Percentiles rank a stretch among this genome's conserved stretches.
Evolutionary conservation across 2,888 invertebrate species (phyloP).

Genomic region (Conops quadrifasciatus): DNA sequence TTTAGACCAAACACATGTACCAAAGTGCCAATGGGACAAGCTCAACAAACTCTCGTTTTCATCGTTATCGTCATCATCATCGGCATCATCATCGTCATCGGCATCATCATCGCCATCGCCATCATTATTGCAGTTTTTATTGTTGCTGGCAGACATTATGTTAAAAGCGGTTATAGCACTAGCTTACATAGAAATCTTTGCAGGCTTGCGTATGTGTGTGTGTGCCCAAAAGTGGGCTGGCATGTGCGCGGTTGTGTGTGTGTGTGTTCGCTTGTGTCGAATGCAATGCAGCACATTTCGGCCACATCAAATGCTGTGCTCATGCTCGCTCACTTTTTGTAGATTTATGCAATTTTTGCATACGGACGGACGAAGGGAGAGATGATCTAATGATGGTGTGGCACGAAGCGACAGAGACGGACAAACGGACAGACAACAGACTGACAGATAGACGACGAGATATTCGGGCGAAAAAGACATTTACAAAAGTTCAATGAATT

Average conservation of each 20-base stretch:
- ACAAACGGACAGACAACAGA: constrained; percentile 4
- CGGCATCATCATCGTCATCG: background rate
- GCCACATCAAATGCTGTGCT: background rate
- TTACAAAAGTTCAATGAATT: constrained; percentile 27
- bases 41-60: constrained; percentile 26
- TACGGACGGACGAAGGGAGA: constrained; percentile 1
- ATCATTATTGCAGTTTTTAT: background rate
- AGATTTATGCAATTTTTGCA: constrained; percentile 27
- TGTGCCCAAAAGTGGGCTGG: background rate
- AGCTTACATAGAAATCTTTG: background rate
- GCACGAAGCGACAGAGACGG: constrained; percentile 8
- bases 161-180: background rate
- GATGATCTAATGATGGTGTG: constrained; percentile 20
- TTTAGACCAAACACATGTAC: background rate
- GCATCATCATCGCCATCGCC: background rate
- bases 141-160: no score
- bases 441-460: background rate
- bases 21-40: background rate
- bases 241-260: background rate
- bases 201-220: background rate
- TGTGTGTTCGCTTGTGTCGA: background rate
- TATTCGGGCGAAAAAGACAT: background rate
- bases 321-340: background rate
- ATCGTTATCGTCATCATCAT: constrained; percentile 10
- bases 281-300: constrained; percentile 1